These are phyloP conservation scores for Zoanthus sansibaricus DNA, from an alignment of 92 coral and sea anemone genomes.

Conservation along the genomic window DNA sequence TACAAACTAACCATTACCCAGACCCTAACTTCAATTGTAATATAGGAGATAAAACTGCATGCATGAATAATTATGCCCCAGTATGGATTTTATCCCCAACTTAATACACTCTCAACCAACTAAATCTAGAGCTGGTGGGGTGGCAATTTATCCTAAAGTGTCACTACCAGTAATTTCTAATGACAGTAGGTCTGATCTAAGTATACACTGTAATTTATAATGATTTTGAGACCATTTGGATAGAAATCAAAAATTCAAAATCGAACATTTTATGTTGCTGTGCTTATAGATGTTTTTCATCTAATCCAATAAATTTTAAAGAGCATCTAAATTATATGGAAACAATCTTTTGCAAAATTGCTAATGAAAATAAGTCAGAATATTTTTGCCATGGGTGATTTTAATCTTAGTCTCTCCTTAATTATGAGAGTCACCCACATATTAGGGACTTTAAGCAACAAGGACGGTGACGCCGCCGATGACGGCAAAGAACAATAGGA, in stretches of 20 bases:
- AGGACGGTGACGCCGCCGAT: too few relatives aligned
- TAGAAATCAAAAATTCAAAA: conserved; percentile 21
- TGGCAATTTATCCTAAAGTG: conserved; percentile 33
- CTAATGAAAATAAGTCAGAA: neutral
- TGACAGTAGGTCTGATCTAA: conserved; percentile 41
- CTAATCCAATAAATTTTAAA: neutral
- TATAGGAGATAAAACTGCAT: too few relatives aligned
- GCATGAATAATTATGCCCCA: too few relatives aligned
- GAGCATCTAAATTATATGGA: conserved; percentile 12
- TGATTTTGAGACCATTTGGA: conserved; percentile 46
- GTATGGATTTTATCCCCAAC: too few relatives aligned
- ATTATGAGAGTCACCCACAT: neutral
- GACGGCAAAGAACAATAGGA: too few relatives aligned
- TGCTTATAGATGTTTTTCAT: neutral
- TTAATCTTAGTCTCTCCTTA: neutral
- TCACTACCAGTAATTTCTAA: conserved; percentile 10
- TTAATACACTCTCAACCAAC: conserved; percentile 6
- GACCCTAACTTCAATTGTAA: too few relatives aligned
- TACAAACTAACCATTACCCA: too few relatives aligned
- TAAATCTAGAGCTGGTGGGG: conserved; percentile 55
- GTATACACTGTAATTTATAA: conserved; percentile 9
- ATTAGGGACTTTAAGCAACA: conserved; percentile 29
- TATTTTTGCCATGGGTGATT: neutral
- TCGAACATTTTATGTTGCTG: neutral
- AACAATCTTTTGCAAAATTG: neutral